These are phyloP conservation scores for Diacarnus erythraeanus DNA, from an alignment of 37 sponge, comb jelly and placozoan genomes.

Conservation along the genomic window DNA sequence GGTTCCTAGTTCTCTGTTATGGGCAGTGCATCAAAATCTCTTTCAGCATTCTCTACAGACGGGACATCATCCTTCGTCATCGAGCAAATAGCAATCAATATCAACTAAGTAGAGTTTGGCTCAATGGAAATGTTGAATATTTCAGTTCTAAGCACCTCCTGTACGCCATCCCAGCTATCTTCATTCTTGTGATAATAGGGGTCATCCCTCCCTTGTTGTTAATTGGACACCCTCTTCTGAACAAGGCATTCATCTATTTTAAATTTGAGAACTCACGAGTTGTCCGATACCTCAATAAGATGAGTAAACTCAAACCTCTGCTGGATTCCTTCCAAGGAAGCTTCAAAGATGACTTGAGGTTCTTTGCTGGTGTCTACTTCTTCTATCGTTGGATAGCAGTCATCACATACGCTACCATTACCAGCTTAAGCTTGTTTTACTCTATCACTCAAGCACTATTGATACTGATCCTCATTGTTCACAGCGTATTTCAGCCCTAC, in stretches of 20 bases:
- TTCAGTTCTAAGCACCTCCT: conserved; percentile 27
- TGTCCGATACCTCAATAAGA: not conserved
- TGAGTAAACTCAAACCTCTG: conserved; percentile 20
- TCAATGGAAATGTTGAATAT: conserved; percentile 19
- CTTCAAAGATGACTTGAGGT: conserved; percentile 36
- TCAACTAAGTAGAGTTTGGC: not conserved
- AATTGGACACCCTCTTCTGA: conserved; percentile 21
- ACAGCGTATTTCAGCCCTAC: conserved; percentile 42
- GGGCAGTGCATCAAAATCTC: conserved; percentile 22
- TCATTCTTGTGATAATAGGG: conserved; percentile 7
- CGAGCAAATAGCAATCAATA: not conserved
- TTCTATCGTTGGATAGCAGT: conserved; percentile 8
- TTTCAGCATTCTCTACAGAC: conserved; percentile 12
- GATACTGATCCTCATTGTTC: conserved; percentile 1
- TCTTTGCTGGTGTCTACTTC: conserved; percentile 60
- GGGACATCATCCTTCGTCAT: not conserved
- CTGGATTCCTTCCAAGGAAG: conserved; percentile 44
- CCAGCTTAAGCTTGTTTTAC: not conserved
- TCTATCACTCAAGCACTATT: not conserved
- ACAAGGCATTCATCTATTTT: conserved; percentile 2
- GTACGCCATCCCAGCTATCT: conserved; percentile 46
- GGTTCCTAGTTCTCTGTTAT: conserved; percentile 32
- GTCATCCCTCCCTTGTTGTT: conserved; percentile 35
- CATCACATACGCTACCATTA: not conserved
- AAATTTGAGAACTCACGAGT: conserved; percentile 15